Evolutionary conservation across 1,140 invertebrate species (phyloP), one percentile per base, ranked within the genome.

Genomic region (Apis dorsata): DNA sequence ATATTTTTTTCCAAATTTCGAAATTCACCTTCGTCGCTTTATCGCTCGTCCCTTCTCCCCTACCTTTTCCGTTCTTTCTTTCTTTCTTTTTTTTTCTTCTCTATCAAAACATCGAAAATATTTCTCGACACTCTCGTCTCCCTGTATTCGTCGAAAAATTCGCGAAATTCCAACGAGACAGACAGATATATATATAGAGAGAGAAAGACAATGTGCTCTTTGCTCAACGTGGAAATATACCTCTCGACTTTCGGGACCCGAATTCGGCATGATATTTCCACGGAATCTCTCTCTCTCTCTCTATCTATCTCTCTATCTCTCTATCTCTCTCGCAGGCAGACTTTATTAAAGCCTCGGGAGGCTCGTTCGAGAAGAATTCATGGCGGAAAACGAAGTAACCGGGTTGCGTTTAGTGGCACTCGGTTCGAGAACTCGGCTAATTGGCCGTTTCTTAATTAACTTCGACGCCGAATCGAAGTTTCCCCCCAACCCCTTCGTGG

Each of bases 391-490:
- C 5, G 17, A 8, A 44, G 68, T 24, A 51, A 51, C 66, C 34
- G 19, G 13, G 13, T 17, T 51, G 44, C 68, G 68, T 51, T 57
- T 34, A 28, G 24, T n/a, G 19, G 44, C 49, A 7, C 49, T 8
- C 49, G 13, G 44, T 51, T 15, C 49, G 51, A 13, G 49, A 71
- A 28, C 51, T 53, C n/a, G 51, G n/a, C 44, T 59, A 55, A 73
- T 73, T 59, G 51, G 21, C 28, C 17, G 55, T n/a, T 59, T 73
- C 17, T 15, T n/a, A 55, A 68, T 78, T 65, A 68, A 78, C 15
- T 11, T 55, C 63, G 76, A 57, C 55, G 34, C 28, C 7, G 34
- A 60, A n/a, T 19, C 57, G 57, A 13, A 21, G 28, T 34, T 34
- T 4, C 34, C 34, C 34, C 34, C 34, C 3, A 24, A 24, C 3